Conservation (phyloP, 2,888 invertebrate genomes). For the Hydrotaea cyrtoneurina region DNA sequence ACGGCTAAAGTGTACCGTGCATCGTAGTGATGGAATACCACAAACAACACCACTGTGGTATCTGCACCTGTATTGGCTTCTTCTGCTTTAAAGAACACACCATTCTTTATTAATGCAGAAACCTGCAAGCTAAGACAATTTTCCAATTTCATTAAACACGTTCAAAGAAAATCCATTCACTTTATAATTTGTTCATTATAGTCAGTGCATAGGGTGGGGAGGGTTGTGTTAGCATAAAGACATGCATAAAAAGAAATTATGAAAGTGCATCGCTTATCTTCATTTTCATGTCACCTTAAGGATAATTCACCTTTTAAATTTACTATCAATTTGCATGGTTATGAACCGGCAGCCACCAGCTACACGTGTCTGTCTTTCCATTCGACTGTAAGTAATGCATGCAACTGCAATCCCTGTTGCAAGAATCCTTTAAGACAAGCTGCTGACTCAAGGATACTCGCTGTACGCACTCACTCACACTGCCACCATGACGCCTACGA, state of each 20-base stretch:
- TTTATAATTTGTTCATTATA: conserved; percentile 4
- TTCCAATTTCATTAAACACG: conserved; percentile 41
- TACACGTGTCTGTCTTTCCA: not conserved
- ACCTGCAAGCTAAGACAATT: not conserved
- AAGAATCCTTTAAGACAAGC: conserved; percentile 46
- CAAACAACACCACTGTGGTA: too few species aligned
- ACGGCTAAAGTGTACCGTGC: too few species aligned
- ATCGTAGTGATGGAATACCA: too few species aligned
- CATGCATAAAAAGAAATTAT: conserved; percentile 43
- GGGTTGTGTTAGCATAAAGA: too few species aligned
- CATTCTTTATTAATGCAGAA: too few species aligned
- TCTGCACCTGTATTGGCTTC: too few species aligned
- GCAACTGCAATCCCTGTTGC: not conserved
- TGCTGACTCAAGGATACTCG: conserved; percentile 26
- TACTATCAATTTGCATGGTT: conserved; percentile 35
- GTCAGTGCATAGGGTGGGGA: not conserved
- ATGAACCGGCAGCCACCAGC: not conserved
- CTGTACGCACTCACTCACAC: not conserved
- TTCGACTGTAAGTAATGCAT: conserved; percentile 11
- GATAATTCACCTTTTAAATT: conserved; percentile 49
- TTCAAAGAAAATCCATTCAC: conserved; percentile 41
- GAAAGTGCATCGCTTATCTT: conserved; percentile 53
- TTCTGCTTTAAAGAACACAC: too few species aligned
- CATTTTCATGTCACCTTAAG: conserved; percentile 49
- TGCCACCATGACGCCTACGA: not conserved